Conservation (phyloP, 2,113 vertebrate species). For the Bettongia penicillata region DNA sequence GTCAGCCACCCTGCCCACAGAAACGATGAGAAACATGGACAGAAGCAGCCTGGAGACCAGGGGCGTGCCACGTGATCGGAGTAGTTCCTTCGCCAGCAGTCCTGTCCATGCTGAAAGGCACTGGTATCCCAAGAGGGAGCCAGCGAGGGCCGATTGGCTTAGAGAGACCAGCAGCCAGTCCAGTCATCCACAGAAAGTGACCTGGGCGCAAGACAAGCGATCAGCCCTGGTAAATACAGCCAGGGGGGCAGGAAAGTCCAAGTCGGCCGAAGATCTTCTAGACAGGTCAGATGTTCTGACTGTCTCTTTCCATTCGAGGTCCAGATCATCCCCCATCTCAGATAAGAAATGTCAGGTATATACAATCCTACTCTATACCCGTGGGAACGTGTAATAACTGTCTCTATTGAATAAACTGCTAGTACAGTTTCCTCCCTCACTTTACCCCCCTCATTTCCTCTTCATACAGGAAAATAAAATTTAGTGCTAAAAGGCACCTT, state of each 20-base stretch:
- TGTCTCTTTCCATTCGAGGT: slow-evolving; percentile 86
- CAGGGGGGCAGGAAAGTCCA: slow-evolving; percentile 86
- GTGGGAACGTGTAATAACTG: neutral
- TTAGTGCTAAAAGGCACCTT: neutral
- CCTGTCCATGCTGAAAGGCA: slow-evolving; percentile 66
- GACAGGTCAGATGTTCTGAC: slow-evolving; percentile 81
- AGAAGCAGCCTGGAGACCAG: slow-evolving; percentile 74
- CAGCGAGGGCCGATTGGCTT: slow-evolving; percentile 56
- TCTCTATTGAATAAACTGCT: neutral
- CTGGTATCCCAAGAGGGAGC: slow-evolving; percentile 65
- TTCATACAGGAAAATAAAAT: neutral
- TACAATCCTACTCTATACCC: neutral
- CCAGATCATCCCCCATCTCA: slow-evolving; percentile 88
- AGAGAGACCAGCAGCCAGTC: neutral
- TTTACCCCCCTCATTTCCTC: neutral
- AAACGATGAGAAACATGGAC: slow-evolving; percentile 76
- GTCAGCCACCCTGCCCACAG: slow-evolving; percentile 77
- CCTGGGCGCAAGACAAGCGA: slow-evolving; percentile 72
- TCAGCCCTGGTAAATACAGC: neutral
- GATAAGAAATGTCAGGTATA: slow-evolving; percentile 88
- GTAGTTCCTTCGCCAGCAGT: slow-evolving; percentile 64
- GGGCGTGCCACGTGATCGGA: slow-evolving; percentile 58
- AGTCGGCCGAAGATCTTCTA: slow-evolving; percentile 92
- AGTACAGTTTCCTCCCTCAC: neutral
- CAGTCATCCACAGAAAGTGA: slow-evolving; percentile 57